phyloP scores from a whole-genome alignment of 2,797 vertebrate genomes.

The Leptodactylus fallax region DNA sequence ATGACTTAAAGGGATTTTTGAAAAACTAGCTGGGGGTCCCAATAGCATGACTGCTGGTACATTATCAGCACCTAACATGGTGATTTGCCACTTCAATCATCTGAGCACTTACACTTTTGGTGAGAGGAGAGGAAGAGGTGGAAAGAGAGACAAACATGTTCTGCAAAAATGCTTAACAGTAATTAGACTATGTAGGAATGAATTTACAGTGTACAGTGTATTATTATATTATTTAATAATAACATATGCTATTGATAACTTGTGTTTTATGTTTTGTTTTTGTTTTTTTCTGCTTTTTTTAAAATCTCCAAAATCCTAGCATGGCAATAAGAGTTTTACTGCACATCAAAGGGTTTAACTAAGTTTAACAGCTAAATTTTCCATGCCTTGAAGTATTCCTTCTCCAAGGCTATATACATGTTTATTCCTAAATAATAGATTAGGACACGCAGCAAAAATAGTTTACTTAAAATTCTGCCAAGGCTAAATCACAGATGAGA shows the following conservation, averaged over 20 bases:
- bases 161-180: too few species aligned
- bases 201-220: too few species aligned
- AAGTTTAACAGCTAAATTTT: conserved; percentile 16
- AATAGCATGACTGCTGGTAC: too few species aligned
- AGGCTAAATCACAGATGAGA: too few species aligned
- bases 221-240: background rate
- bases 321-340: background rate
- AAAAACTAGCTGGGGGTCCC: too few species aligned
- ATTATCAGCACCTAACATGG: too few species aligned
- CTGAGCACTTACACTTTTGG: too few species aligned
- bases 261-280: background rate
- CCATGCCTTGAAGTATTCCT: conserved; percentile 16
- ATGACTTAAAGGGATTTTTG: too few species aligned
- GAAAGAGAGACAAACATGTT: too few species aligned
- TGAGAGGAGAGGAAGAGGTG: too few species aligned
- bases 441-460: conserved; percentile 9
- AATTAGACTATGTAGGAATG: too few species aligned
- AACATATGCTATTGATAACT: background rate
- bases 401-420: conserved; percentile 2
- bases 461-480: background rate
- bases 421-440: conserved; percentile 35
- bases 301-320: background rate
- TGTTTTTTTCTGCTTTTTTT: background rate
- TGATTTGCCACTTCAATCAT: too few species aligned
- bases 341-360: conserved; percentile 43